Evolutionary conservation across 2,113 vertebrate genomes (phyloP).

Genomic region (Laterallus jamaicensis): DNA sequence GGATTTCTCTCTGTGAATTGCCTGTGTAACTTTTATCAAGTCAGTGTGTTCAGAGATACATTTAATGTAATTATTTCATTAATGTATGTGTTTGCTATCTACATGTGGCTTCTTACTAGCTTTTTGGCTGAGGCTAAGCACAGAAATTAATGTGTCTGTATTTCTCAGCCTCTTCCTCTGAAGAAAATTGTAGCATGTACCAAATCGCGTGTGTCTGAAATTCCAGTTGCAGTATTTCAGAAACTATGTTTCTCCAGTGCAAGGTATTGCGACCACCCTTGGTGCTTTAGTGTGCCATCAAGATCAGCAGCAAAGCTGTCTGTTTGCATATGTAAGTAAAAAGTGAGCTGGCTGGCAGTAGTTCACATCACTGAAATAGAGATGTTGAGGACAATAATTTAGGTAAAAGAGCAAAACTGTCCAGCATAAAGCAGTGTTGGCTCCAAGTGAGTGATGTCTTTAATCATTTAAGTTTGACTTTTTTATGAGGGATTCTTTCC

Average conservation of each 20-base stretch:
- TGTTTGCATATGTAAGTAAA: neutral
- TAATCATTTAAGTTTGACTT: neutral
- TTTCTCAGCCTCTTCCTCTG: neutral
- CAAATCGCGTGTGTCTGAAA: neutral
- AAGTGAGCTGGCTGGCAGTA: neutral
- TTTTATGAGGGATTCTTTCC: slow-evolving; percentile 4
- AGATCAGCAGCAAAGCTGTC: neutral
- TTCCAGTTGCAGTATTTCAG: neutral
- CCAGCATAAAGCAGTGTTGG: neutral
- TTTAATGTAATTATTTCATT: neutral
- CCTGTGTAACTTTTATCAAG: neutral
- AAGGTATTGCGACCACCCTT: accelerated
- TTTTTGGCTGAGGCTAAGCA: neutral
- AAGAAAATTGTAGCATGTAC: neutral
- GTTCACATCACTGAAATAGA: neutral
- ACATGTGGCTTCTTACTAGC: neutral
- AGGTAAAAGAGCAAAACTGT: neutral
- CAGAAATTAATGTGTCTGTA: neutral
- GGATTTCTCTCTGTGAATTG: neutral
- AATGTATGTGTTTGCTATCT: neutral
- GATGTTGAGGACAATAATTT: neutral
- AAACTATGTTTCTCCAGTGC: neutral
- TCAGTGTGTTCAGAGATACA: neutral
- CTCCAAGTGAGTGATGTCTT: neutral
- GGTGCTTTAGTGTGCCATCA: neutral